These are phyloP conservation scores for Rynchops niger DNA, from an alignment of 2,113 vertebrate species.

Conservation along the genomic window DNA sequence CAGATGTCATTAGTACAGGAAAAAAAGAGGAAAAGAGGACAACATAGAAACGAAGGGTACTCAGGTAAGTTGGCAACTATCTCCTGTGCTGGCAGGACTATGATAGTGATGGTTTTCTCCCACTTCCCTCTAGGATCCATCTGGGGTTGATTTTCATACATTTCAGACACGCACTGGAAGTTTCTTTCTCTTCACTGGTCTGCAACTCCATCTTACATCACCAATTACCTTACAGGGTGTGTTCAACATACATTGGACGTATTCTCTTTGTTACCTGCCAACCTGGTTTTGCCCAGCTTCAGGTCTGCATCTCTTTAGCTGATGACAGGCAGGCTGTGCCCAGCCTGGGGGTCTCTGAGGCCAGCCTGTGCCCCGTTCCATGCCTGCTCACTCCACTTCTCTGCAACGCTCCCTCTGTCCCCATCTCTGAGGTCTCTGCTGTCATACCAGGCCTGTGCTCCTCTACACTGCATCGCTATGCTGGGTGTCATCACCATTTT, in stretches of 20 bases:
- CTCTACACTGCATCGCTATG: background rate
- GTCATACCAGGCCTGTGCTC: background rate
- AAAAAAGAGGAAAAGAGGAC: background rate
- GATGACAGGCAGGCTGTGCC: background rate
- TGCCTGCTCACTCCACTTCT: rapidly evolving
- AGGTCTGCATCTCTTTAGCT: background rate
- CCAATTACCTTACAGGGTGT: background rate
- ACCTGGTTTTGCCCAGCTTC: background rate
- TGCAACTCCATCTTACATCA: background rate
- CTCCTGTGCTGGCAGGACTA: background rate
- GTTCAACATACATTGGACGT: background rate
- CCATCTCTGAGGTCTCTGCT: background rate
- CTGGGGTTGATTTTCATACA: background rate
- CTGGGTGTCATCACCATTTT: background rate
- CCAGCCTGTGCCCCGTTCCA: background rate
- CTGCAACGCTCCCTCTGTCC: background rate
- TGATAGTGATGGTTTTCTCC: background rate
- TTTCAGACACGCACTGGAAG: background rate
- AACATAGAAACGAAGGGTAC: background rate
- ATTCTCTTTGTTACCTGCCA: background rate
- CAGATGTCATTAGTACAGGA: background rate
- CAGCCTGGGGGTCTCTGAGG: background rate
- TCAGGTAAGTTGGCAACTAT: background rate
- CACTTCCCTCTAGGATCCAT: background rate
- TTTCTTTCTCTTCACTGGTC: background rate